Evolutionary conservation across 2,797 vertebrate species (phyloP), one percentile per base, ranked within the genome.

Genomic region (Echiichthys vipera): DNA sequence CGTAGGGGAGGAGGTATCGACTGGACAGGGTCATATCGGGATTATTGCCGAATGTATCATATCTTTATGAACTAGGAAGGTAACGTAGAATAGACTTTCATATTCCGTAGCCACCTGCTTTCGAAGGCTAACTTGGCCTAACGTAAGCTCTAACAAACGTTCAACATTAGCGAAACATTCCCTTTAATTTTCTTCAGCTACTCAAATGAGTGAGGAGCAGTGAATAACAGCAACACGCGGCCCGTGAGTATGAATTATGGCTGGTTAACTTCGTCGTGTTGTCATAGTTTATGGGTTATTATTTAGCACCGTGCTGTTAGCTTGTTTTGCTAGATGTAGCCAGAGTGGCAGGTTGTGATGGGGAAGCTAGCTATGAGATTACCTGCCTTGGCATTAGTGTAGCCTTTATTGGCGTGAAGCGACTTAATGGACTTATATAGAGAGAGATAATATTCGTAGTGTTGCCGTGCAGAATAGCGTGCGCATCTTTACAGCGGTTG

Each of bases 231-330:
- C 29, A 8, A 45, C 37, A n/a, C 14, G 18, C 42, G 32, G 11
- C n/a, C 24, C 9, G 77, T 80, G 30, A 74, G 77, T 74, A 5
- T 27, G 3, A 54, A 1, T 20, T 2, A 5, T 12, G 2, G 0
- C 1, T 0, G 5, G 5, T 42, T 9, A 36, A 10, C 18, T 5
- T 18, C 8, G 0, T 1, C 1, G 15, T 25, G 10, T 29, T 14
- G 3, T 42, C 11, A 5, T 2, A 10, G 7, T 1, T 15, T 15
- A 4, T 18, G 32, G 3, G 1, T 2, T 34, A 1, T 3, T 29
- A 4, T 42, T 30, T 10, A 24, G 54, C 36, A 24, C 39, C 45
- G 10, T 22, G 22, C 2, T 51, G 37, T 56, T 40, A 42, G 50
- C 43, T 32, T 1, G 1, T 53, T 20, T 61, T 4, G 17, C 4